phyloP scores from a whole-genome alignment of 2,888 invertebrate genomes.

The Ornithoptera priamus region DNA sequence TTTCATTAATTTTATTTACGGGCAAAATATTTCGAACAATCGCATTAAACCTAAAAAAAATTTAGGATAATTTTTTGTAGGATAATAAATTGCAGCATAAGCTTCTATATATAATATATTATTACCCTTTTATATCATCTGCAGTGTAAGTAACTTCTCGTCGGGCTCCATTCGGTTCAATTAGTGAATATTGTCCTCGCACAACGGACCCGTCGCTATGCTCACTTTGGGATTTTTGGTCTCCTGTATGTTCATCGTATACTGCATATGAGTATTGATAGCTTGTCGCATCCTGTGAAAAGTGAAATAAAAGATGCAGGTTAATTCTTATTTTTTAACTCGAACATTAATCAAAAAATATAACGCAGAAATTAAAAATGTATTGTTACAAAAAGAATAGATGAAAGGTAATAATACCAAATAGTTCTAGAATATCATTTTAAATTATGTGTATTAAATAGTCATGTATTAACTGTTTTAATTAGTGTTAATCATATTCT shows the following conservation, averaged over 20 bases:
- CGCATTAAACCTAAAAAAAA: conserved; percentile 47
- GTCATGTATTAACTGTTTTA: no score
- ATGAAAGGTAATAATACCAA: no score
- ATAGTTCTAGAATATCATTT: no score
- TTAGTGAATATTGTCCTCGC: conserved; percentile 74
- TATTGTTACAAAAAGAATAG: no score
- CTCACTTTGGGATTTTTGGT: conserved; percentile 76
- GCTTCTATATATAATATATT: conserved; percentile 19
- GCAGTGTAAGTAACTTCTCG: conserved; percentile 78
- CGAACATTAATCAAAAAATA: no score
- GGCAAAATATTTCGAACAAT: conserved; percentile 64
- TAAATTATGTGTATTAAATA: no score
- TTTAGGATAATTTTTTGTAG: not conserved
- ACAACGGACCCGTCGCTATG: conserved; percentile 75
- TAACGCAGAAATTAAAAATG: no score
- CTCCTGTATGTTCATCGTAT: conserved; percentile 77
- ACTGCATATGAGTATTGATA: conserved; percentile 78
- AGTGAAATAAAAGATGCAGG: not conserved
- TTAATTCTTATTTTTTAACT: no score
- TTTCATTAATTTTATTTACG: conserved; percentile 31
- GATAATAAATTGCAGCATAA: not conserved
- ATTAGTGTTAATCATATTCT: no score
- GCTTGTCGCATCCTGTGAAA: conserved; percentile 46
- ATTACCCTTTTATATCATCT: conserved; percentile 72
- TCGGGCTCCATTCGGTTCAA: conserved; percentile 77